phyloP scores from a whole-genome alignment of 2,113 vertebrate species.

The Tenrec ecaudatus region DNA sequence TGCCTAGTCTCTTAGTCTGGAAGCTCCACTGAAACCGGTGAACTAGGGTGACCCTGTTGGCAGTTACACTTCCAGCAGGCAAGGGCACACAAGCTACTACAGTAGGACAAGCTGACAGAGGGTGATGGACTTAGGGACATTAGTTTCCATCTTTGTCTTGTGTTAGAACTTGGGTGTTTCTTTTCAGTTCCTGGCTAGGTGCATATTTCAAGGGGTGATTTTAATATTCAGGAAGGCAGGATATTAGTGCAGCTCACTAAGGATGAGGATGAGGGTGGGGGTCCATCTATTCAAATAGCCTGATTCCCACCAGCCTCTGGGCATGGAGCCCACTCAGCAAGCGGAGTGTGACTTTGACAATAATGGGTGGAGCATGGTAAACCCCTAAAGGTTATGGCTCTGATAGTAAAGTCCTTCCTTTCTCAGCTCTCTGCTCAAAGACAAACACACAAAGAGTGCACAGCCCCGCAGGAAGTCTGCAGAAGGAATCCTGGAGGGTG shows the following conservation, averaged over 20 bases:
- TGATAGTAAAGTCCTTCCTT: slow-evolving; percentile 44
- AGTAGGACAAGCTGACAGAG: not conserved
- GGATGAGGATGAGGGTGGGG: not conserved
- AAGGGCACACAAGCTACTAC: not conserved
- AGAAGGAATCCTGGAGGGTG: not conserved
- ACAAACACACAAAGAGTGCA: not conserved
- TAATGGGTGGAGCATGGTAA: not conserved
- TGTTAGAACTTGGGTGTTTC: not conserved
- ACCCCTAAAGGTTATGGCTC: not conserved
- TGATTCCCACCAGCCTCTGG: not conserved
- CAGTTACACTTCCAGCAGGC: not conserved
- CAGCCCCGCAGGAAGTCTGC: slow-evolving; percentile 46
- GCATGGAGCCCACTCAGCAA: not conserved
- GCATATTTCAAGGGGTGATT: not conserved
- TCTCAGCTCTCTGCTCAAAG: not conserved
- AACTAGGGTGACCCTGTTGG: not conserved
- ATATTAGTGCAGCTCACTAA: no score
- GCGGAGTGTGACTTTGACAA: not conserved
- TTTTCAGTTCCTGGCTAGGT: not conserved
- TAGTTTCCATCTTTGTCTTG: not conserved
- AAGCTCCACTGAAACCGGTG: not conserved
- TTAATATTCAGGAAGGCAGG: slow-evolving; percentile 6
- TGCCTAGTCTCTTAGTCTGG: not conserved
- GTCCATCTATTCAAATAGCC: not conserved
- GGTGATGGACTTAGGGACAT: not conserved